phyloP scores from a whole-genome alignment of 2,797 vertebrate species.

The Cheirogaleus major region DNA sequence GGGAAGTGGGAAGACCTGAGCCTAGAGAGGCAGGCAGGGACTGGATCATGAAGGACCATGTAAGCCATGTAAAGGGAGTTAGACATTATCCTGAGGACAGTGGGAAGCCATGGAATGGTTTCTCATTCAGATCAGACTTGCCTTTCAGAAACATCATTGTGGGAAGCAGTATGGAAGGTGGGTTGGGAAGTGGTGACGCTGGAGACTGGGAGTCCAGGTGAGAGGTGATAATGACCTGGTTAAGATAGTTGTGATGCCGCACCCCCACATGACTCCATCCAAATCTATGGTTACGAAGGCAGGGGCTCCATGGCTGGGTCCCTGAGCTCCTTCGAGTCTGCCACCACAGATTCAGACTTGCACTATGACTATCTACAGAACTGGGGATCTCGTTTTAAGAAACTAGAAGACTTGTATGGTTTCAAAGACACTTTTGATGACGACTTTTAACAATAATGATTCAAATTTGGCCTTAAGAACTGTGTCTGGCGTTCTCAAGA shows the following conservation, averaged over 20 bases:
- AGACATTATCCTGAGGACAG: neutral
- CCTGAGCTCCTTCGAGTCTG: slow-evolving; percentile 97
- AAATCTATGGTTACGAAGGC: slow-evolving; percentile 99
- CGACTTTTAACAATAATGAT: slow-evolving; percentile 94
- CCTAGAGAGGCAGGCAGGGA: neutral
- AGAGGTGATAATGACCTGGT: neutral
- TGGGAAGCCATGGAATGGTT: neutral
- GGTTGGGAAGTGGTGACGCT: neutral
- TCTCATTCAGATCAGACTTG: slow-evolving; percentile 29
- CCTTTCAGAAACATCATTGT: neutral
- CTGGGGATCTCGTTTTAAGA: slow-evolving; percentile 99
- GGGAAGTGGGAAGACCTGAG: neutral
- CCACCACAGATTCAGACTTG: slow-evolving; percentile 98
- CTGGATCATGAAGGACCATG: neutral
- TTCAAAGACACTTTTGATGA: slow-evolving; percentile 98
- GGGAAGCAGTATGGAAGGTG: neutral
- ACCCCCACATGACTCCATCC: slow-evolving; percentile 98
- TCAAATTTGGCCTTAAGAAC: slow-evolving; percentile 91
- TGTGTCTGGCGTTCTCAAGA: slow-evolving; percentile 87
- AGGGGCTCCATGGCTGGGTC: slow-evolving; percentile 95
- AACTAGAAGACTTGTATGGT: slow-evolving; percentile 98
- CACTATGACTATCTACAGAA: slow-evolving; percentile 99
- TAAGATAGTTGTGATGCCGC: slow-evolving; percentile 81
- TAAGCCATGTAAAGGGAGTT: neutral
- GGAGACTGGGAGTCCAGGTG: neutral